phyloP scores from a whole-genome alignment of 92 coral and sea anemone genomes.

The Pocillopora grandis region DNA sequence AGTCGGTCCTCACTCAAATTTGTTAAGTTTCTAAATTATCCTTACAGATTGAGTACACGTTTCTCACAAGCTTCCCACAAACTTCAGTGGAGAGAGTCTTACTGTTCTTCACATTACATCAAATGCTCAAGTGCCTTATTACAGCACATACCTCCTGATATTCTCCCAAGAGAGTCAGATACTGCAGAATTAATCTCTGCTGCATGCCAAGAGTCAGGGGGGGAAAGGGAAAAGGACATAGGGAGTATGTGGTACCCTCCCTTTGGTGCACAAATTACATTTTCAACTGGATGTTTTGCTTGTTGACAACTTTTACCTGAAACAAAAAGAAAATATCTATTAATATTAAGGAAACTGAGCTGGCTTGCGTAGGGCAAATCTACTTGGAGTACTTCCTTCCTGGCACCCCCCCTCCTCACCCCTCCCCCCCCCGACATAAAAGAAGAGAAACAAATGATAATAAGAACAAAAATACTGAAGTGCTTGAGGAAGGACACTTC shows the following conservation, averaged over 20 bases:
- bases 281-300: constrained; percentile 23
- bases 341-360: background rate
- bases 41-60: no score
- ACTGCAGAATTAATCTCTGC: constrained; percentile 85
- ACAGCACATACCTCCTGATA: constrained; percentile 84
- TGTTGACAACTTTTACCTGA: constrained; percentile 33
- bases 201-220: constrained; percentile 87
- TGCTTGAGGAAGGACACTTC: no score
- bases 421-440: no score
- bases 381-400: no score
- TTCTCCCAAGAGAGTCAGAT: constrained; percentile 92
- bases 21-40: no score
- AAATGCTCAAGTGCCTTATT: background rate
- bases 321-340: background rate
- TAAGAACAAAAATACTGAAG: no score
- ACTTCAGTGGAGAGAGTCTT: no score
- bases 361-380: background rate
- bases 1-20: no score
- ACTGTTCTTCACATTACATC: no score
- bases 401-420: no score
- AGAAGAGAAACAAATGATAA: no score
- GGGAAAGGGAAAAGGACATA: constrained; percentile 69
- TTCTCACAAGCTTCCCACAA: no score
- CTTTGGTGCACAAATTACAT: constrained; percentile 19
- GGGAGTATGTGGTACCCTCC: constrained; percentile 62